These are phyloP conservation scores for Tetraodon nigroviridis DNA, from an alignment of 2,113 vertebrate species.

Conservation along the genomic window DNA sequence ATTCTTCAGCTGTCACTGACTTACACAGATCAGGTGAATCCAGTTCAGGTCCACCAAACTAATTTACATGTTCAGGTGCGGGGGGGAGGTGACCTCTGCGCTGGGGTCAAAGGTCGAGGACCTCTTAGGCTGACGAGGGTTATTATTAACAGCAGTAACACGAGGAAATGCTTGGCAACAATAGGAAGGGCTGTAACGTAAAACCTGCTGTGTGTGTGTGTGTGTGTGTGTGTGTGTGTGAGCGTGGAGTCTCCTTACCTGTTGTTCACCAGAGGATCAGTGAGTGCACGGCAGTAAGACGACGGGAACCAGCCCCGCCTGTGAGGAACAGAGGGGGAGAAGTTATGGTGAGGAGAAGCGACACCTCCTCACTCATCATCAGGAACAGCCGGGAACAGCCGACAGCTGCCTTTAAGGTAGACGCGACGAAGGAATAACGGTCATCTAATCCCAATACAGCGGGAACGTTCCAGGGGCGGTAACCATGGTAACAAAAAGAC, in stretches of 20 bases:
- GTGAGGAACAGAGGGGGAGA: slow-evolving; percentile 27
- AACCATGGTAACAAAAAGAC: slow-evolving; percentile 1
- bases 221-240: slow-evolving; percentile 39
- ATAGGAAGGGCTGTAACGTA: slow-evolving; percentile 52
- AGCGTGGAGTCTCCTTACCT: slow-evolving; percentile 70
- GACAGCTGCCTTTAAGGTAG: no score
- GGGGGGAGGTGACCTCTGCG: no score
- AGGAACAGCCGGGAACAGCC: no score
- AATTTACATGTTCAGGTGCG: no score
- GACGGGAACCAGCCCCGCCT: slow-evolving; percentile 98
- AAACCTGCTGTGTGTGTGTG: slow-evolving; percentile 44
- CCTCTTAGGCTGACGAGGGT: slow-evolving; percentile 37
- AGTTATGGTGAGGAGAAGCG: slow-evolving; percentile 5
- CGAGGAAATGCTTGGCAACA: slow-evolving; percentile 53
- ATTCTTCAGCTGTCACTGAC: slow-evolving; percentile 13
- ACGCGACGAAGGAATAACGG: no score
- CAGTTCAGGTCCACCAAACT: slow-evolving; percentile 2
- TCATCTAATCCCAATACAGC: not conserved
- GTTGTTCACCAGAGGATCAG: slow-evolving; percentile 79
- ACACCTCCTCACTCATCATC: slow-evolving; percentile 1
- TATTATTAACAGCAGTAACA: slow-evolving; percentile 43
- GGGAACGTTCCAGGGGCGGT: not conserved
- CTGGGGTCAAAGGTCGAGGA: slow-evolving; percentile 49
- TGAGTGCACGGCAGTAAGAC: slow-evolving; percentile 80
- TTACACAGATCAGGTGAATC: slow-evolving; percentile 7